A percentile compares a stretch with the other conserved stretches of the same genome.
Evolutionary conservation across 2,113 vertebrate species (phyloP).

Genomic region (Oncorhynchus mykiss): DNA sequence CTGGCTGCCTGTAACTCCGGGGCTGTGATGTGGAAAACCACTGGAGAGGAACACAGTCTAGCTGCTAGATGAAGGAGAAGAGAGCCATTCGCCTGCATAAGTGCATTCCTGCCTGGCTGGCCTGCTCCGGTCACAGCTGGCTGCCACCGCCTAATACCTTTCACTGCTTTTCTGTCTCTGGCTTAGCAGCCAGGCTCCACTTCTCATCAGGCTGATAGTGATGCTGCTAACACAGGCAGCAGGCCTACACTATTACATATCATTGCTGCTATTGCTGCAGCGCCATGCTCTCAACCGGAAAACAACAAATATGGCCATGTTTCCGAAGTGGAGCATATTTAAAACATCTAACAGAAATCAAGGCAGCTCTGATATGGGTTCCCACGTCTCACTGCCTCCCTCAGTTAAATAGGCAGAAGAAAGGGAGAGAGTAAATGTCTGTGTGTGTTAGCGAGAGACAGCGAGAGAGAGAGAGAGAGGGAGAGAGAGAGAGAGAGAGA

Average conservation of each 20-base stretch:
- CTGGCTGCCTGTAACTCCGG: constrained; percentile 26
- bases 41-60: constrained; percentile 43
- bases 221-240: no score
- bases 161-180: constrained; percentile 40
- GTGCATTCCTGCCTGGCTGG: constrained; percentile 19
- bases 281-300: not conserved
- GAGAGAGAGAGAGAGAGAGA: no score
- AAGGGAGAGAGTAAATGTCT: constrained; percentile 37
- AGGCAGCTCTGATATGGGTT: constrained; percentile 54
- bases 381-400: constrained; percentile 37
- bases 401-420: constrained; percentile 39
- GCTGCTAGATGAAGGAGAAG: constrained; percentile 27
- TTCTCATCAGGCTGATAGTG: constrained; percentile 30
- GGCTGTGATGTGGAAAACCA: constrained; percentile 26
- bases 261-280: not conserved
- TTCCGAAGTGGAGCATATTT: constrained; percentile 60
- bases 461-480: constrained; percentile 31
- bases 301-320: constrained; percentile 7
- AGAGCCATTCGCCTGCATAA: constrained; percentile 30
- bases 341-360: constrained; percentile 65
- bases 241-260: constrained; percentile 38
- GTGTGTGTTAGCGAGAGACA: constrained; percentile 40
- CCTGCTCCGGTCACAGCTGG: constrained; percentile 52
- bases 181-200: constrained; percentile 34
- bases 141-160: constrained; percentile 54